Evolutionary conservation across 2,888 invertebrate species (phyloP), one percentile per base, ranked within the genome.

Genomic region (Cabera pusaria): DNA sequence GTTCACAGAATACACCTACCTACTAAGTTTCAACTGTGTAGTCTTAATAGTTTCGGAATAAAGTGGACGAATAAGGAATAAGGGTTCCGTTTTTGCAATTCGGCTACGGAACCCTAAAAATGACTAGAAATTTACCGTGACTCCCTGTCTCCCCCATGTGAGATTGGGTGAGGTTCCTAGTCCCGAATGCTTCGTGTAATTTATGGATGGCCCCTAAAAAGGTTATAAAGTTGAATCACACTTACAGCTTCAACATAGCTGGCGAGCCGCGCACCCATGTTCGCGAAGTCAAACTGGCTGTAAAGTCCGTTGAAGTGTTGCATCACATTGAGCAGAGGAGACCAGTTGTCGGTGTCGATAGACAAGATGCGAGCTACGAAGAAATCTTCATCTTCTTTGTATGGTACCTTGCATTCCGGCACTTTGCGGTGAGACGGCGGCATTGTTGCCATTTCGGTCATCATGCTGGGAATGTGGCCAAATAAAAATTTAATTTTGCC

Each of bases 161-260:
- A n/a, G n/a, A n/a, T n/a, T n/a, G n/a, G n/a, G n/a, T n/a, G n/a
- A n/a, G n/a, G n/a, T n/a, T n/a, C n/a, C n/a, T n/a, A n/a, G n/a
- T n/a, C n/a, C n/a, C n/a, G n/a, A n/a, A n/a, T n/a, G n/a, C n/a
- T n/a, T n/a, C n/a, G n/a, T n/a, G n/a, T n/a, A n/a, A n/a, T n/a
- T n/a, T n/a, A n/a, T n/a, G n/a, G n/a, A 1, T 17, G 3, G 1
- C 10, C 11, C 10, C 27, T 8, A 19, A 16, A 3, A n/a, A 14
- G n/a, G n/a, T n/a, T n/a, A n/a, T n/a, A n/a, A n/a, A n/a, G n/a
- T n/a, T n/a, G n/a, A n/a, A n/a, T n/a, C n/a, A n/a, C 2, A 9
- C 85, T 80, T 40, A 87, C 87, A 45, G 56, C 50, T 2, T 87
- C 87, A 3, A 86, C 58, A 49, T 79, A 84, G 56, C 59, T 76